Conservation (phyloP, 2,797 vertebrate genomes). For the Spea hammondii region DNA sequence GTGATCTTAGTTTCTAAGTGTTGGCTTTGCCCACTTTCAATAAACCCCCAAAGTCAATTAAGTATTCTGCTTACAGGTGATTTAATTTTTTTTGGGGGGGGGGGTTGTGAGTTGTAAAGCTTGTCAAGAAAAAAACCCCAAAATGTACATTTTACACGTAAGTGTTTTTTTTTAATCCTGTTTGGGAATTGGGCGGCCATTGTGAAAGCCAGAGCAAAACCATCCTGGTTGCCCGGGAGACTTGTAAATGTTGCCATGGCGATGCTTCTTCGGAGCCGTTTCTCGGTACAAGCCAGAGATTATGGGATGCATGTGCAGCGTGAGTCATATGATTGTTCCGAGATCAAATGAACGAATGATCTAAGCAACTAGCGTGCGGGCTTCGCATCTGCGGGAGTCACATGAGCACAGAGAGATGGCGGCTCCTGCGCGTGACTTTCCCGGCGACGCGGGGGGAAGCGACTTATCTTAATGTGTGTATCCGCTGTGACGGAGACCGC, state of each 20-base stretch:
- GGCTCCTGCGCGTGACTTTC: conserved; percentile 8
- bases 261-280: conserved; percentile 67
- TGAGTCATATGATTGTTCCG: conserved; percentile 68
- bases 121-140: too few species aligned
- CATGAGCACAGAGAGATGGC: conserved; percentile 45
- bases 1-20: too few species aligned
- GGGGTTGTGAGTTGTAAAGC: too few species aligned
- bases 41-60: too few species aligned
- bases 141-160: conserved; percentile 14
- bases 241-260: conserved; percentile 77
- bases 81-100: too few species aligned
- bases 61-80: too few species aligned
- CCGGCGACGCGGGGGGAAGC: not conserved
- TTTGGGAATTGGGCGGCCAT: conserved; percentile 59
- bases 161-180: conserved; percentile 55
- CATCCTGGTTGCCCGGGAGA: conserved; percentile 71
- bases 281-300: conserved; percentile 72
- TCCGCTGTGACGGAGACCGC: too few species aligned
- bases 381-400: conserved; percentile 52
- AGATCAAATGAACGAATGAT: conserved; percentile 67
- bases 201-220: conserved; percentile 57
- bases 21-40: too few species aligned
- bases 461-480: too few species aligned
- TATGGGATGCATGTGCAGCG: conserved; percentile 69
- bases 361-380: conserved; percentile 56